Evolutionary conservation across 2,888 invertebrate genomes (phyloP).

Genomic region (Hydrotaea diabolus): DNA sequence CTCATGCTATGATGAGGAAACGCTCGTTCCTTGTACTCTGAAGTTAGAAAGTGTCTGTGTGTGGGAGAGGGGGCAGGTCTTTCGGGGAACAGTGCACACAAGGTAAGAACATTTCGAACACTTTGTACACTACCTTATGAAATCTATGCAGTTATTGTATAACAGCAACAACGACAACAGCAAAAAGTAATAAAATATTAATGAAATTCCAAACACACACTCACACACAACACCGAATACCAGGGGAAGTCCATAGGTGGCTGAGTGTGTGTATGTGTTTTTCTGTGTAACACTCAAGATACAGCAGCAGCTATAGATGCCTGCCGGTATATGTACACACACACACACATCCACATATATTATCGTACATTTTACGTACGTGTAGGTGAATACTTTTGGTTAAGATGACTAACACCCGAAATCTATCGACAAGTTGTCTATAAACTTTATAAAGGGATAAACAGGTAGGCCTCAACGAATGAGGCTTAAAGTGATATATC

Average conservation of each 20-base stretch:
- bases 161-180: slow-evolving; percentile 1
- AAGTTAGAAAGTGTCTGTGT: no score
- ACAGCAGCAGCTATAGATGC: not conserved
- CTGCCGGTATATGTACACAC: no score
- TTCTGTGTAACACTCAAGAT: not conserved
- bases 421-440: not conserved
- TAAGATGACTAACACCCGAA: slow-evolving; percentile 4
- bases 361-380: no score
- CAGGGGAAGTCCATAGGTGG: not conserved
- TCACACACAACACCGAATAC: slow-evolving; percentile 23
- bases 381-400: no score
- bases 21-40: not conserved
- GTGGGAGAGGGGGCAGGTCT: not conserved
- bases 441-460: not conserved
- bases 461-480: not conserved
- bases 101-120: slow-evolving; percentile 7
- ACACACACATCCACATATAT: no score
- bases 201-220: slow-evolving; percentile 78
- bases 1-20: not conserved
- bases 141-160: slow-evolving; percentile 36
- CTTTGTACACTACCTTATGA: not conserved
- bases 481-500: no score
- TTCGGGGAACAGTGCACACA: not conserved
- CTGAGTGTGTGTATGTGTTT: not conserved
- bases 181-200: slow-evolving; percentile 74